Conservation (phyloP, 2,888 invertebrate species). For the Ophion ventricosus region DNA sequence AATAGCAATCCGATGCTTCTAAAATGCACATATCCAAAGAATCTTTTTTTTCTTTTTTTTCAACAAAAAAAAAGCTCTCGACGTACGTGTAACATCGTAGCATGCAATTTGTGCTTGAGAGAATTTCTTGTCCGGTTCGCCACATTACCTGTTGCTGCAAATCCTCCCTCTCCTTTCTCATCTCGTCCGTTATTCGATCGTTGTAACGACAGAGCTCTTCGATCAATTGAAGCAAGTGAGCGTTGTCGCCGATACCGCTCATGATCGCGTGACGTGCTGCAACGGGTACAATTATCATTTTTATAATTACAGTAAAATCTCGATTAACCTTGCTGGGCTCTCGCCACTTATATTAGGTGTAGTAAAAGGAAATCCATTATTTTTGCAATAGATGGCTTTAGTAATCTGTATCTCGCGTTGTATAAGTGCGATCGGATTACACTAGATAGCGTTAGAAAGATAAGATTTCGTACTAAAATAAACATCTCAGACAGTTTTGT, state of each 20-base stretch:
- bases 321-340: no score
- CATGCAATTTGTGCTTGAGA: conserved; percentile 66
- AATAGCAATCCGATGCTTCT: conserved; percentile 51
- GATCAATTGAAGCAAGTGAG: conserved; percentile 85
- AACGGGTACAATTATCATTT: background rate
- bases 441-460: no score
- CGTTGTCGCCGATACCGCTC: conserved; percentile 83
- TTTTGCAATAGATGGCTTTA: no score
- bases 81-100: conserved; percentile 55
- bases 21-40: conserved; percentile 64
- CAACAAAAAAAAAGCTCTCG: conserved; percentile 47
- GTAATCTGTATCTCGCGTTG: no score
- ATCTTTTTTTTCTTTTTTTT: conserved; percentile 12
- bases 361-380: no score
- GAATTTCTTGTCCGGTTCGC: background rate
- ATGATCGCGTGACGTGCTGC: conserved; percentile 83
- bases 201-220: conserved; percentile 87
- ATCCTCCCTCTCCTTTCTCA: conserved; percentile 89
- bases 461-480: no score
- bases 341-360: no score
- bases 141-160: conserved; percentile 89
- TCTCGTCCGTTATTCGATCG: conserved; percentile 87
- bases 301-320: no score
- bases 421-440: no score
- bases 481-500: no score